These are phyloP conservation scores for Pollenia amentaria DNA, from an alignment of 2,888 invertebrate genomes.

Conservation along the genomic window DNA sequence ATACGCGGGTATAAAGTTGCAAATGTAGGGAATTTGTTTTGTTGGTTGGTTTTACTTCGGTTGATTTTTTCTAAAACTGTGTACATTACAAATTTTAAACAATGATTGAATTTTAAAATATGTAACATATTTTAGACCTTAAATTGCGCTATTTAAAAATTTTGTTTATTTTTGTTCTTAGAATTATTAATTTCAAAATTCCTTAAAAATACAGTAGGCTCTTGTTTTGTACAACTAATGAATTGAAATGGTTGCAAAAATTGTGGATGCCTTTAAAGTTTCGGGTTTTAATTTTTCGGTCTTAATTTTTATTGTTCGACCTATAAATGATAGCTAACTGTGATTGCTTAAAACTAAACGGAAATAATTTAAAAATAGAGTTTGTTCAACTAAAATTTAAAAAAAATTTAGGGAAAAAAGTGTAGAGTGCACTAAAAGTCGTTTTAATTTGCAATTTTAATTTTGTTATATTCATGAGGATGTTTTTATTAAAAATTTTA, in stretches of 20 bases:
- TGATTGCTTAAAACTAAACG: too few species aligned
- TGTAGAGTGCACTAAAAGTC: slow-evolving; percentile 16
- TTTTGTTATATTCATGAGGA: slow-evolving; percentile 42
- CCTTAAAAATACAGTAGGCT: too few species aligned
- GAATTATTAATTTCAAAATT: background rate
- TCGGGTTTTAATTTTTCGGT: too few species aligned
- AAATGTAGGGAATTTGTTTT: slow-evolving; percentile 57
- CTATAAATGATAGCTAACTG: too few species aligned
- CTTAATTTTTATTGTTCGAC: too few species aligned
- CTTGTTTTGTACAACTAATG: too few species aligned
- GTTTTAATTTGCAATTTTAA: background rate
- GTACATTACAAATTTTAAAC: slow-evolving; percentile 40
- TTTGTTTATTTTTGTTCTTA: background rate
- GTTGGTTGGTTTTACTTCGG: slow-evolving; percentile 4
- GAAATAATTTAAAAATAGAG: too few species aligned
- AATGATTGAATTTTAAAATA: slow-evolving; percentile 36
- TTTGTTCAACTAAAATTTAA: background rate
- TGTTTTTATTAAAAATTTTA: slow-evolving; percentile 15
- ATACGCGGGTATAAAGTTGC: slow-evolving; percentile 53
- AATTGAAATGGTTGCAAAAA: too few species aligned
- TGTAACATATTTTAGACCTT: background rate
- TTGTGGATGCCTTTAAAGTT: background rate
- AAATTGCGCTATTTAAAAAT: slow-evolving; percentile 4
- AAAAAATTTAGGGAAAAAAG: background rate
- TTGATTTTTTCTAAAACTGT: slow-evolving; percentile 20